Base-by-base conservation (phyloP, 2,888 invertebrate genomes). In the Neoitamus cyanurus region DNA sequence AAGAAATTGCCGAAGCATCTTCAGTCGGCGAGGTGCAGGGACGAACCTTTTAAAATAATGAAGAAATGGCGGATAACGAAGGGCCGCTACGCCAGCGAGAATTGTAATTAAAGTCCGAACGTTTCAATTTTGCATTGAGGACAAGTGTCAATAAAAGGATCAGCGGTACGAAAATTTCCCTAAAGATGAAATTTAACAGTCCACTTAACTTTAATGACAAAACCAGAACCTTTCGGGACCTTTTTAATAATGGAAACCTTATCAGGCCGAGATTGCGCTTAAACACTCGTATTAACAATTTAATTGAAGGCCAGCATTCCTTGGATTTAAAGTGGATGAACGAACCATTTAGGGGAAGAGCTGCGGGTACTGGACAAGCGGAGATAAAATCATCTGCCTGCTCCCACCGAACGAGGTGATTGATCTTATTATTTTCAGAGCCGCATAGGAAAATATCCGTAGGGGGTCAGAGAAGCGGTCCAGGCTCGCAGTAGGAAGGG, bases 141-240 rank as follows among this genome's bases (percentile, higher is more conserved):
- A 58, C 58, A 58, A 58, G 58, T 58, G 58, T 58, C 58, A 58
- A 58, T 58, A 58, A 58, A 58, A 58, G 58, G 48, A 48, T 48
- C 48, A 25, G 48, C 11, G 58, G 25, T 25, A 58, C 58, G 70
- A 11, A n/a, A 70, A 31, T 70, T 70, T 70, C 34, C 34, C 34
- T 30, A n/a, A 70, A 30, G 70, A 70, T 70, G 70, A 70, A 31
- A 70, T 70, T 70, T 70, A 70, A 70, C 30, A 70, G 30, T 25
- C 31, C 34, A 70, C 70, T 70, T 70, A 70, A 70, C 34, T 70
- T 70, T 70, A 70, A 70, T 70, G 30, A 70, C 30, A 70, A 70
- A 70, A 70, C 70, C 34, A 70, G 70, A 70, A 30, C 70, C 70
- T 70, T 70, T 70, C 25, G 9, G 70, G 70, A 30, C 70, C 58